Base-by-base conservation (phyloP, 2,888 invertebrate species). In the Heliconius erato region DNA sequence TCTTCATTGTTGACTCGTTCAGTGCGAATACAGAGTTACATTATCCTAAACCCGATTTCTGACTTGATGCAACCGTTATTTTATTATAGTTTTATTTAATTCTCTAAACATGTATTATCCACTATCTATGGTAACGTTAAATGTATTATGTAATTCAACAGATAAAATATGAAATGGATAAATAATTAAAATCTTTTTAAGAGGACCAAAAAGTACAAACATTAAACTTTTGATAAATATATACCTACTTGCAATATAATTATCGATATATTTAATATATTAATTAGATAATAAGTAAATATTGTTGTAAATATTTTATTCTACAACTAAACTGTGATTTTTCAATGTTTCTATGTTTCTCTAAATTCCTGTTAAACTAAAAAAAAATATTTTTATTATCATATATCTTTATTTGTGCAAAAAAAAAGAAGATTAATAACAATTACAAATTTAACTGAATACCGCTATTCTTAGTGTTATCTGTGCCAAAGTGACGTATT, bases 1-100 rank as follows among this genome's bases (percentile, higher is more conserved):
- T 90, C 89, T 91, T 87, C 86, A 90, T 92, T 94, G 92, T 94
- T 91, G 84, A 91, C 91, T 89, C 89, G 86, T 86, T 88, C 85
- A 84, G 87, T 88, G 91, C 90, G 88, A 93, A 92, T 88, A 88
- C 87, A 84, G 86, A 83, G 84, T 85, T 88, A 87, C 86, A 89
- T 90, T 88, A 87, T 88, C 83, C 79, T 79, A 86, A 87, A 86
- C 86, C 79, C 80, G 85, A 87, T 84, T 86, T 84, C 78, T 81
- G 77, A 78, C 74, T 54, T 77, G 12, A 4, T 65, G 54, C 49
- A 82, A 83, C 82, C 49, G 81, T 79, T 76, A 76, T 28, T 72
- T 54, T 49, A 76, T 28, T 72, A 16, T 32, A 32, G n/a, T 35
- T 82, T 67, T 67, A 35, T 72, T 79, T 59, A 76, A 59, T 54